phyloP scores from a whole-genome alignment of 2,888 invertebrate genomes.

The Apotomis betuletana region DNA sequence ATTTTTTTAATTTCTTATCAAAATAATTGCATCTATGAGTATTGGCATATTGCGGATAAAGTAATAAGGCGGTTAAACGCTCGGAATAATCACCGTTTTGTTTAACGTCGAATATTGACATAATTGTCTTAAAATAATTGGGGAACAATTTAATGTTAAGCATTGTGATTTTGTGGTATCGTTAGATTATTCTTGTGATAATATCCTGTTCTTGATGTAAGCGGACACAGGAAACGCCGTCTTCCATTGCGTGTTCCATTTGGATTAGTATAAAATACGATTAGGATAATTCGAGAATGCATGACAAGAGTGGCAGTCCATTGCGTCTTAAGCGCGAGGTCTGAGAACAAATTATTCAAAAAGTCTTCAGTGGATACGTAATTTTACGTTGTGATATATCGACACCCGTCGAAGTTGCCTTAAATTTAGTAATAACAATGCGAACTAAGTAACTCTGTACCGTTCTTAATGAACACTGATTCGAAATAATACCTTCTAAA shows the following conservation, averaged over 20 bases:
- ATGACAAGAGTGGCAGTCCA: slow-evolving; percentile 72
- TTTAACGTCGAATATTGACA: slow-evolving; percentile 68
- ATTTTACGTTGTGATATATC: slow-evolving; percentile 64
- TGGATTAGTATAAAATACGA: slow-evolving; percentile 64
- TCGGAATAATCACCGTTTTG: slow-evolving; percentile 49
- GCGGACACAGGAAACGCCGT: slow-evolving; percentile 71
- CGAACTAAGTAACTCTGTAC: slow-evolving; percentile 53
- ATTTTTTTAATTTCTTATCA: no score
- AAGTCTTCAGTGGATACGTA: slow-evolving; percentile 50
- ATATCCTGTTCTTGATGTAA: slow-evolving; percentile 66
- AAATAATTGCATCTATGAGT: no score
- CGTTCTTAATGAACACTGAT: slow-evolving; percentile 46
- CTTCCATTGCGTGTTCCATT: slow-evolving; percentile 78
- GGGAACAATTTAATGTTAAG: slow-evolving; percentile 81
- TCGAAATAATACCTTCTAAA: slow-evolving; percentile 65
- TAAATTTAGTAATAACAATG: slow-evolving; percentile 57
- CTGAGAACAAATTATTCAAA: slow-evolving; percentile 67
- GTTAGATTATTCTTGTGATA: slow-evolving; percentile 79
- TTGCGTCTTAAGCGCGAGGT: slow-evolving; percentile 61
- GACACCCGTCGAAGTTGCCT: slow-evolving; percentile 62
- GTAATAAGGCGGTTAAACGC: no score
- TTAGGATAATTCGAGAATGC: slow-evolving; percentile 64
- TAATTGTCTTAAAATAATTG: slow-evolving; percentile 65
- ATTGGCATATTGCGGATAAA: no score
- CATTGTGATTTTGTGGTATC: slow-evolving; percentile 79